Conservation (phyloP, 2,797 vertebrate genomes). For the Premnoplex brunnescens region DNA sequence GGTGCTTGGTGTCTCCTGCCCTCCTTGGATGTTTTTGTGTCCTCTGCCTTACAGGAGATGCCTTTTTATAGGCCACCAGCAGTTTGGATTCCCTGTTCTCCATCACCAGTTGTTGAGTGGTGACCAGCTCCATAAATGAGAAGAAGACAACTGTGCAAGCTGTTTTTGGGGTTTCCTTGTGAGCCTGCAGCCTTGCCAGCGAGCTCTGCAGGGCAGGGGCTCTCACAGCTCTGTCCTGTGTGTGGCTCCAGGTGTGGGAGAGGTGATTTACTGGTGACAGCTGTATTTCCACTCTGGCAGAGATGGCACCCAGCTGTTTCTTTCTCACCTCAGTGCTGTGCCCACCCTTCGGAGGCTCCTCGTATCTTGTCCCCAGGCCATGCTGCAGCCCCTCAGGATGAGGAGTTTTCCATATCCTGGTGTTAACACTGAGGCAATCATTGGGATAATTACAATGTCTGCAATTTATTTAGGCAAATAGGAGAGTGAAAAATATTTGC, state of each 20-base stretch:
- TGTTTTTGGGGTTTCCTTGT: background rate
- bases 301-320: background rate
- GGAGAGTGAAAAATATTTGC: background rate
- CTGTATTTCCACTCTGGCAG: background rate
- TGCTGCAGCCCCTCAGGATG: background rate
- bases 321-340: background rate
- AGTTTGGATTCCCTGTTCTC: background rate
- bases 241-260: background rate
- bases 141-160: background rate
- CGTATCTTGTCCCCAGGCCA: accelerated
- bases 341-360: background rate
- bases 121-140: accelerated
- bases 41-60: accelerated
- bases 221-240: accelerated
- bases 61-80: background rate
- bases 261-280: background rate
- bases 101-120: background rate
- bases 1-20: background rate
- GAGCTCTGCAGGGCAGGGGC: background rate
- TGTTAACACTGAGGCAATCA: background rate
- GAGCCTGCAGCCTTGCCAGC: background rate
- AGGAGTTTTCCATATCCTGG: background rate
- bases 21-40: background rate
- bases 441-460: background rate
- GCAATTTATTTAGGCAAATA: constrained; percentile 17